Base-by-base conservation (phyloP, 2,113 vertebrate genomes). In the Triplophysa rosa region DNA sequence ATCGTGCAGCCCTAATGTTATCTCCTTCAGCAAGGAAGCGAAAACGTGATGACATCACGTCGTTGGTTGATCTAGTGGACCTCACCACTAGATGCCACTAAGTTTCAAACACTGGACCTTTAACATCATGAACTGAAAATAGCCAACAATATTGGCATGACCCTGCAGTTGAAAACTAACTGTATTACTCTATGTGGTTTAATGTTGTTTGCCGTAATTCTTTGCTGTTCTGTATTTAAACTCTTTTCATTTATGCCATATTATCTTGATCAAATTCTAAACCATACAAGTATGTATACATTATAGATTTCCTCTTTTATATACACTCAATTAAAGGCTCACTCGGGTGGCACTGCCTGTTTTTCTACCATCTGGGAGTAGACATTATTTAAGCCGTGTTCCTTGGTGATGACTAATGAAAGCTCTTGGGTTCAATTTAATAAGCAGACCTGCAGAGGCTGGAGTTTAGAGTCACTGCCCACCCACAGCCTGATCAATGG, bases 371-470 rank as follows among this genome's bases (percentile, higher is more conserved):
- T 81, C 72, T 70, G 70, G 54, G 72, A 78, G 79, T 75, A 80
- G 70, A 76, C 90, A 86, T 89, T 87, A 90, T 91, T 91, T 87
- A 91, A 90, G 81, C 86, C 74, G 77, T 56, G 62, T 87, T 83
- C 85, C 86, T 37, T 84, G 83, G 83, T 40, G 19, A 77, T 65
- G 84, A 85, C 79, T 91, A 89, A 92, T 91, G 87, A 90, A 91
- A 88, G 86, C 77, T 83, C 71, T 83, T 80, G 66, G 83, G 85
- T 61, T 68, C 87, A 90, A 90, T 92, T 87, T 88, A 92, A 90
- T 92, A 89, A 89, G 86, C 87, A 67, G 33, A n/a, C 19, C 56
- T 75, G 49, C 49, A 52, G 69, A 79, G 77, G 40, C 68, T 59
- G 8, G 63, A 58, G 66, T 67, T 23, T 23, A 29, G 24, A 58